Evolutionary conservation across 2,888 invertebrate genomes (phyloP).

Genomic region (Parnassius apollo): DNA sequence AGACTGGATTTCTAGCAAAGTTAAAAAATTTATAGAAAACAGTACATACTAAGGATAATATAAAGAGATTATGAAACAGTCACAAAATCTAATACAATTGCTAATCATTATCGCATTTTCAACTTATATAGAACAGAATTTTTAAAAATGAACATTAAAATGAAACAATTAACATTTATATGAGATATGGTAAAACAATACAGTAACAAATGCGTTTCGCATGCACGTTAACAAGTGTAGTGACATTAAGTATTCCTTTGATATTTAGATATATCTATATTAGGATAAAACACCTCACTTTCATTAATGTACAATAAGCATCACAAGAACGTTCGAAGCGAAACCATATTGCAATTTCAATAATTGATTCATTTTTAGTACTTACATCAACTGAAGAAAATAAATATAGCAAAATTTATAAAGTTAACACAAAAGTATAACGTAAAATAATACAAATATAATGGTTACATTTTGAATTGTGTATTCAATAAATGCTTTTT

Average conservation of each 20-base stretch:
- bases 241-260: neutral
- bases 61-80: constrained; percentile 69
- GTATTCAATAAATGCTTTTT: constrained; percentile 13
- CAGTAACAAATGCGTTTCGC: constrained; percentile 10
- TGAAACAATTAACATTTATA: neutral
- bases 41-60: constrained; percentile 68
- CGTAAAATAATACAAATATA: no score
- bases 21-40: constrained; percentile 68
- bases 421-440: no score
- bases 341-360: no score
- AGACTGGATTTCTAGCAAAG: constrained; percentile 70
- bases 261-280: no score
- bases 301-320: no score
- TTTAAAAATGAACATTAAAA: constrained; percentile 4
- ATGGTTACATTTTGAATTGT: no score
- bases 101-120: constrained; percentile 35
- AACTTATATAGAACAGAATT: constrained; percentile 20
- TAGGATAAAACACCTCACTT: no score
- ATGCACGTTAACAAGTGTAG: constrained; percentile 52
- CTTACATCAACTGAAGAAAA: no score
- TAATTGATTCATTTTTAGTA: no score
- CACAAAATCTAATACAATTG: constrained; percentile 39
- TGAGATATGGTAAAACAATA: neutral
- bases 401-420: no score
- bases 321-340: no score